A percentile compares a stretch with the other conserved stretches of the same genome.
These are phyloP conservation scores for Dexiosoma caninum DNA, from an alignment of 2,888 invertebrate species.

Conservation along the genomic window DNA sequence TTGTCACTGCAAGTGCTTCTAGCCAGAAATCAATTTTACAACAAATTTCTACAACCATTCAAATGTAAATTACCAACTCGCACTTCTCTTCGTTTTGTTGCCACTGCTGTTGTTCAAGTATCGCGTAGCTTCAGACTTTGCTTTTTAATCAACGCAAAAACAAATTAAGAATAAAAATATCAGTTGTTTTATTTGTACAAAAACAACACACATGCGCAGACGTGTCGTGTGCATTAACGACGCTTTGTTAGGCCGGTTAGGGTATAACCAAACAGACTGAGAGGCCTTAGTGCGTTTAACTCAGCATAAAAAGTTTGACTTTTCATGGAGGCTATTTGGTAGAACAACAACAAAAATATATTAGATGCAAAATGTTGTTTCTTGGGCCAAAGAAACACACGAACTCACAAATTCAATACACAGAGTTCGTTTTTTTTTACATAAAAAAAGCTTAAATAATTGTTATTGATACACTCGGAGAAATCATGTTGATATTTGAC, in stretches of 20 bases:
- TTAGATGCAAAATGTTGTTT: slow-evolving; percentile 13
- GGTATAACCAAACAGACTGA: not conserved
- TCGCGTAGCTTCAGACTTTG: slow-evolving; percentile 1
- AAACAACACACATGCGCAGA: not conserved
- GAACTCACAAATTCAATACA: not conserved
- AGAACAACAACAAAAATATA: not conserved
- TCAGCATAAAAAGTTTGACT: not conserved
- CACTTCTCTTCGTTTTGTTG: not conserved
- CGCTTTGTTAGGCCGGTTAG: slow-evolving; percentile 8
- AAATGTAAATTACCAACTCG: not conserved
- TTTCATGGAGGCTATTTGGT: slow-evolving; percentile 20
- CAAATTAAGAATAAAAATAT: not conserved
- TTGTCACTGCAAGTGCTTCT: not conserved
- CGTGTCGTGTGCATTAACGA: not conserved
- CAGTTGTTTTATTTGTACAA: not conserved
- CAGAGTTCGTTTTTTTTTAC: not conserved
- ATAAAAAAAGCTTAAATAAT: slow-evolving; percentile 32
- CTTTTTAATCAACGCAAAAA: slow-evolving; percentile 13
- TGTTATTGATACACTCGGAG: slow-evolving; percentile 20
- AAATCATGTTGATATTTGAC: slow-evolving; percentile 35
- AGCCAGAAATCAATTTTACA: not conserved
- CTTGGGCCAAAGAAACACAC: not conserved
- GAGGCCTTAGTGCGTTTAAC: slow-evolving; percentile 27
- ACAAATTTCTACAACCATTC: not conserved
- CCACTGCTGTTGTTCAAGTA: not conserved